Base-by-base conservation (phyloP, 2,888 invertebrate species). In the Rhogogaster chlorosoma region DNA sequence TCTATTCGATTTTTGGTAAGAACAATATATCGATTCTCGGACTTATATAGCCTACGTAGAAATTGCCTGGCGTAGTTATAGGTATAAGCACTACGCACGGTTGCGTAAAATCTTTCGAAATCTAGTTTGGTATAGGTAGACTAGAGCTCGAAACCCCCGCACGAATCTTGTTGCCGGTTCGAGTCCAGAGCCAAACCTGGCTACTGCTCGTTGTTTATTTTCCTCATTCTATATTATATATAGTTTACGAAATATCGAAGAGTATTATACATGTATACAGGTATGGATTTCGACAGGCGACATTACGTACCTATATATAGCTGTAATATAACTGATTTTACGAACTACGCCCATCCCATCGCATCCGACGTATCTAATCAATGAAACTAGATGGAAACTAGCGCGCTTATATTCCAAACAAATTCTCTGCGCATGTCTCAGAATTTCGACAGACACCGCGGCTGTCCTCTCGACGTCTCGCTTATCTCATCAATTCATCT, bases 311-410 rank as follows among this genome's bases (percentile, higher is more conserved):
- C 49, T 26, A 26, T 10, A 12, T 26, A 61, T 61, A 26, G 7
- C 7, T 26, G 26, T 26, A 42, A 26, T 26, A 22, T 61, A 61
- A 9, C 61, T n/a, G 22, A 42, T 22, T 61, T 36, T 22, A 61
- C 38, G 36, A 80, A 57, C 57, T 26, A 53, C 57, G 78, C 57
- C 32, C 78, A 78, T 32, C 32, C 32, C 53, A 53, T 15, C 29
- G 36, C 29, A 29, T 49, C n/a, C 12, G 36, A 29, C 32, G 78
- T 29, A 53, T 57, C 80, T 80, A 80, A 80, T 80, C 80, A 80
- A 80, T 80, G 80, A 80, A 80, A 80, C 80, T 80, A 36, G 78
- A 18, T 80, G 29, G 78, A 75, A 78, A 78, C 78, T 78, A 78
- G 57, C 53, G 61, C 42, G 38, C 42, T 61, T 38, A 61, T 64